Conservation (phyloP, 2,888 invertebrate species). For the Brachyopa scutellaris region DNA sequence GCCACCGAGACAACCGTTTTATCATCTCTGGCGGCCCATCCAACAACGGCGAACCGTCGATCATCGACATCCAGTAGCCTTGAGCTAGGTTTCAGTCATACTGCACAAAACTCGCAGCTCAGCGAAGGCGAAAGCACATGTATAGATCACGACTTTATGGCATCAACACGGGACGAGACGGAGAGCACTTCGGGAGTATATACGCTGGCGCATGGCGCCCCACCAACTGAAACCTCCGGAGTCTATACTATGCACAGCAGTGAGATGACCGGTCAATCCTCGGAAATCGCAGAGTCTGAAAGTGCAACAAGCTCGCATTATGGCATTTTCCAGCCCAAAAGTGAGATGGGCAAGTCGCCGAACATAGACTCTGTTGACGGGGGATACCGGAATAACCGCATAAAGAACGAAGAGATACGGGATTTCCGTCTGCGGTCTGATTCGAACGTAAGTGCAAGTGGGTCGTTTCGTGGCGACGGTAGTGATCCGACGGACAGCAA, state of each 20-base stretch:
- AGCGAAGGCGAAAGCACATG: conserved; percentile 88
- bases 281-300: conserved; percentile 84
- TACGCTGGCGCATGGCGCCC: conserved; percentile 84
- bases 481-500: conserved; percentile 92
- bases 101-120: conserved; percentile 91
- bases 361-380: conserved; percentile 85
- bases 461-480: conserved; percentile 93
- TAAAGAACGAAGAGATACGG: conserved; percentile 83
- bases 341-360: conserved; percentile 81
- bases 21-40: conserved; percentile 75
- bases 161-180: conserved; percentile 78
- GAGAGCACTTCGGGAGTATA: conserved; percentile 85
- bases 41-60: conserved; percentile 83
- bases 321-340: conserved; percentile 84
- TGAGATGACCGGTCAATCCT: conserved; percentile 83
- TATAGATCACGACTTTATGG: conserved; percentile 85
- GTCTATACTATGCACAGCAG: conserved; percentile 91
- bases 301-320: conserved; percentile 84
- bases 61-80: conserved; percentile 91
- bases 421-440: conserved; percentile 87
- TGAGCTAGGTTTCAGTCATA: conserved; percentile 92
- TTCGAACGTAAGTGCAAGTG: conserved; percentile 90
- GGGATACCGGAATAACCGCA: conserved; percentile 81
- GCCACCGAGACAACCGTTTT: conserved; percentile 82
- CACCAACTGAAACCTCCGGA: conserved; percentile 92